Evolutionary conservation across 53 echinoderm and acorn worm species (phyloP).

Genomic region (Glandiceps talaboti): DNA sequence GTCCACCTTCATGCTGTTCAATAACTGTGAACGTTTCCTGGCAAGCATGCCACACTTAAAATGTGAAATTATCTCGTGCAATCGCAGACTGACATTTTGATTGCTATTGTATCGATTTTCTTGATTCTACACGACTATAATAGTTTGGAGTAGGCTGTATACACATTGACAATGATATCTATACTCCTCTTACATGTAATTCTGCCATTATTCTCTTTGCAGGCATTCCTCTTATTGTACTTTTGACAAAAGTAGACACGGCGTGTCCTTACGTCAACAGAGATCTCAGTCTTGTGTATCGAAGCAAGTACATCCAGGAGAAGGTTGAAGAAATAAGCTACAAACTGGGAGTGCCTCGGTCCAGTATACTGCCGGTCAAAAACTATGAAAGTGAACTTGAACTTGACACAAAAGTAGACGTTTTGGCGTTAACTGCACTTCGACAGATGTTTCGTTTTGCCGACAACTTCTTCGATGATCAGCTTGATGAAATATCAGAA

Average conservation of each 20-base stretch:
- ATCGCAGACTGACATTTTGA: no score
- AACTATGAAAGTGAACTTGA: not conserved
- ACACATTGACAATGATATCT: no score
- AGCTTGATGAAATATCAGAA: not conserved
- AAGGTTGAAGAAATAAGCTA: not conserved
- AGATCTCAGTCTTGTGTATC: not conserved
- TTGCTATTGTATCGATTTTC: no score
- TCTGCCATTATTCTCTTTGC: not conserved
- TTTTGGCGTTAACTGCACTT: not conserved
- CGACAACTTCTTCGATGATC: not conserved
- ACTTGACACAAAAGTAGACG: not conserved
- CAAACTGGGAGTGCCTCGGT: not conserved
- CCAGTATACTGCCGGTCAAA: not conserved
- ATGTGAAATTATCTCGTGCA: no score
- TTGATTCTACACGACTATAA: no score
- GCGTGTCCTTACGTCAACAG: not conserved
- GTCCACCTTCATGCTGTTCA: no score
- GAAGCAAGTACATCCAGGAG: not conserved
- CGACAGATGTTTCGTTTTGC: not conserved
- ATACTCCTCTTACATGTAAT: no score
- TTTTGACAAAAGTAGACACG: not conserved
- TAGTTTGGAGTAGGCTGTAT: no score
- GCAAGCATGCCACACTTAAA: no score
- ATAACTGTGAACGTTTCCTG: no score
- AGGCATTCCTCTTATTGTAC: not conserved